Evolutionary conservation across 2,888 invertebrate species (phyloP), one percentile per base, ranked within the genome.

Genomic region (Drosophila cognata): DNA sequence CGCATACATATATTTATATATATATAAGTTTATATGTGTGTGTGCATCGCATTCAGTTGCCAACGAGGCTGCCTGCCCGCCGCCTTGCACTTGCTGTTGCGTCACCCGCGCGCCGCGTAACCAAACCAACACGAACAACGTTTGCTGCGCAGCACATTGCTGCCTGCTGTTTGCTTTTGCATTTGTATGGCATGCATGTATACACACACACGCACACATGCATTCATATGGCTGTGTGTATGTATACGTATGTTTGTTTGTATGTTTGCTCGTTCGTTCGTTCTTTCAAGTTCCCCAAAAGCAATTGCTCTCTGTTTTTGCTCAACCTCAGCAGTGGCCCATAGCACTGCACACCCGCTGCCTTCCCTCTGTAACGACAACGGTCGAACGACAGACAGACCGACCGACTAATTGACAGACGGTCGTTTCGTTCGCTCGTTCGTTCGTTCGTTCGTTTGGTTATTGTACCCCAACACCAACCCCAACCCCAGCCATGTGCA

Each of bases 41-140:
- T 78, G 56, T 74, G 51, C 41, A 56, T 57, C 66, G 77, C 72
- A 71, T 74, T 86, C 82, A 81, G 89, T 88, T 85, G 85, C 84
- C 87, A 85, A 85, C 85, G 81, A 81, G 77, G 77, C 84, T 80
- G 86, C 79, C 69, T 61, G 68, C 60, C 60, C 59, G 66, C 82
- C 71, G 70, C 72, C 85, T 77, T 89, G 88, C 86, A 86, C 86
- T 86, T 86, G 89, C 88, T 89, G 89, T 87, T 85, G 85, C 89
- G 85, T 85, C 85, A 85, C 89, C 85, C 85, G 84, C 84, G 69
- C 84, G 69, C 73, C 66, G 62, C 66, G 55, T 67, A 58, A 76
- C 80, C 68, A 68, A 72, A 68, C 76, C 66, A 71, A 70, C 58
- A 71, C 68, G 64, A 67, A 70, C 69, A 74, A 52, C 65, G 36